Evolutionary conservation across 2,888 invertebrate species (phyloP).

Genomic region (Brachycybe producta): DNA sequence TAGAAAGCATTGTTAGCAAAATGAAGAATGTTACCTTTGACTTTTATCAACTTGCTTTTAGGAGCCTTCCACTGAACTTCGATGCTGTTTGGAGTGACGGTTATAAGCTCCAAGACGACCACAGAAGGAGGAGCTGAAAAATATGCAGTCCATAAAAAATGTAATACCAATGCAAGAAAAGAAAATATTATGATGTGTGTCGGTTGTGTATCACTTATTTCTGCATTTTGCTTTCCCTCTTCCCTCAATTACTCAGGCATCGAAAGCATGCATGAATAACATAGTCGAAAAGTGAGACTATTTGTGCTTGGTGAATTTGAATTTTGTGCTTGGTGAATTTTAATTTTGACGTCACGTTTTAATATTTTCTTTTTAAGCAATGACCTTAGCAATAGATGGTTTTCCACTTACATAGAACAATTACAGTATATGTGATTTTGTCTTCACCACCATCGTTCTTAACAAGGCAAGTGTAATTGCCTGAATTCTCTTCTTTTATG

Average conservation of each 20-base stretch:
- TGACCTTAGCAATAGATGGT: too few species aligned
- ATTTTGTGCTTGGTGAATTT: not conserved
- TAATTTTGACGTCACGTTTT: too few species aligned
- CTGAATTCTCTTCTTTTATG: constrained; percentile 78
- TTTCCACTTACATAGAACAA: constrained; percentile 61
- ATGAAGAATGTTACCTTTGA: constrained; percentile 13
- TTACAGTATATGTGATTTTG: constrained; percentile 77
- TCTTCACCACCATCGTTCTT: constrained; percentile 87
- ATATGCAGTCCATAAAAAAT: too few species aligned
- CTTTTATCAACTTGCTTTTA: not conserved
- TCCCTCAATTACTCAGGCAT: too few species aligned
- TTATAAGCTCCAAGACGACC: constrained; percentile 21
- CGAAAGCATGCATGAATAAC: too few species aligned
- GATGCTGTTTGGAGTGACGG: constrained; percentile 21
- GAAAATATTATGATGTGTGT: too few species aligned
- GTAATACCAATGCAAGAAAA: too few species aligned
- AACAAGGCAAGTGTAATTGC: constrained; percentile 85
- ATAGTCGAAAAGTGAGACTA: too few species aligned
- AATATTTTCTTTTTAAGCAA: too few species aligned
- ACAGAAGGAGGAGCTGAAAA: constrained; percentile 23
- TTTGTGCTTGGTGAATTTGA: not conserved
- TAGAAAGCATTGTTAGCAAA: too few species aligned
- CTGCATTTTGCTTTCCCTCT: too few species aligned
- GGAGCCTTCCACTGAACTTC: constrained; percentile 23
- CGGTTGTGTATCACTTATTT: too few species aligned